phyloP scores from a whole-genome alignment of 1,140 invertebrate species.

The Formica exsecta region DNA sequence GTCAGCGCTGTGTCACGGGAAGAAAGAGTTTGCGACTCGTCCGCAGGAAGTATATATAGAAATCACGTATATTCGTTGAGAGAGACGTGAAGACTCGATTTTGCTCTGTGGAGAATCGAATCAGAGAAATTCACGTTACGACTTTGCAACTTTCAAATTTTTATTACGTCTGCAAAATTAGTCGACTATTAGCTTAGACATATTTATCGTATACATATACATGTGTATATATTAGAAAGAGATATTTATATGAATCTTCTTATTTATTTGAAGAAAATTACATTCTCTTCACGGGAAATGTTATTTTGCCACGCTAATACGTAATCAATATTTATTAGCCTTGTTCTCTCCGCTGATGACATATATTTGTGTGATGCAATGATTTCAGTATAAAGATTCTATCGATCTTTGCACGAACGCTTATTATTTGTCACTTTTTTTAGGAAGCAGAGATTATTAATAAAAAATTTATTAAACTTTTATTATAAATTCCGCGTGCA shows the following conservation, averaged over 20 bases:
- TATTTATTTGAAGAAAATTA: neutral
- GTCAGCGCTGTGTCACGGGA: constrained; percentile 66
- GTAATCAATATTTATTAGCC: neutral
- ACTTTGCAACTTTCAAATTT: neutral
- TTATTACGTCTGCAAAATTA: neutral
- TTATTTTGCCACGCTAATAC: neutral
- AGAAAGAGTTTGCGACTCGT: constrained; percentile 61
- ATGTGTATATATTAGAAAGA: neutral
- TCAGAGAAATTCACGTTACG: neutral
- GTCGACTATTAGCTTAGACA: neutral
- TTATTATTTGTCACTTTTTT: neutral
- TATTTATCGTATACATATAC: neutral
- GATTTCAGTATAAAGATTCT: neutral
- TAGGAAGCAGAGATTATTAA: neutral
- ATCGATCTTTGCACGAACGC: neutral
- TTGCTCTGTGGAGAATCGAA: neutral
- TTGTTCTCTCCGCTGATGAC: neutral
- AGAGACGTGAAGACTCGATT: constrained; percentile 13
- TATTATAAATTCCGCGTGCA: neutral
- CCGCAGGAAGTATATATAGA: constrained; percentile 38
- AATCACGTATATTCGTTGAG: constrained; percentile 34
- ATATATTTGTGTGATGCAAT: neutral
- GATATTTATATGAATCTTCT: neutral
- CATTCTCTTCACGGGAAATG: neutral
- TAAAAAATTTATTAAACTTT: too few species aligned